Evolutionary conservation across 1,140 invertebrate species (phyloP), one percentile per base, ranked within the genome.

Genomic region (Hylaeus volcanicus): DNA sequence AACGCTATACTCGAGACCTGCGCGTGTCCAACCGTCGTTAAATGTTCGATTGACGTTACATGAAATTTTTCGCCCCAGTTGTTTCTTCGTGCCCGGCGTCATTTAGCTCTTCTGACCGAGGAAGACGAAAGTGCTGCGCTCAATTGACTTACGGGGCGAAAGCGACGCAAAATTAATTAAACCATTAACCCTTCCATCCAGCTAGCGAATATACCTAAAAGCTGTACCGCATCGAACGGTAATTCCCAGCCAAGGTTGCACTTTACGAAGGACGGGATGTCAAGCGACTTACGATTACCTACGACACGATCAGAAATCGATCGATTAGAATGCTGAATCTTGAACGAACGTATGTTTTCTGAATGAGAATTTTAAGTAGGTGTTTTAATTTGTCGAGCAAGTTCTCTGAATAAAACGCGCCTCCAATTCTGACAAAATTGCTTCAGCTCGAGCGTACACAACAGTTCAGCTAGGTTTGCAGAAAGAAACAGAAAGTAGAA

Each of bases 141-240:
- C 61, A 79, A 82, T 82, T 53, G 68, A 79, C 69, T 82, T 82
- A 72, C 53, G 37, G 55, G 9, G 74, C 74, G 72, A 79, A 83
- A 83, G 84, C 82, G 74, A 63, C 69, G 79, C 65, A 85, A 87
- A 87, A 80, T 82, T 81, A 85, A 87, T 87, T 86, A 82, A 86
- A 74, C 81, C 85, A 85, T 86, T 85, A 85, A 82, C 77, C 74
- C 70, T 77, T 63, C 70, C 48, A 51, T 15, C 56, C 63, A 51
- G 63, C n/a, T n/a, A 5, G 75, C 37, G 75, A 82, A 73, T 82
- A 79, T 79, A 69, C 81, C 55, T 82, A 71, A 82, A 82, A 82
- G 81, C 76, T 51, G 66, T 15, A 70, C 60, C 56, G 56, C 79
- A 63, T 70, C 53, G 66, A 77, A 70, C 58, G 45, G 55, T 51